Base-by-base conservation (phyloP, 2,888 invertebrate genomes). In the Pseudococcus viburni region DNA sequence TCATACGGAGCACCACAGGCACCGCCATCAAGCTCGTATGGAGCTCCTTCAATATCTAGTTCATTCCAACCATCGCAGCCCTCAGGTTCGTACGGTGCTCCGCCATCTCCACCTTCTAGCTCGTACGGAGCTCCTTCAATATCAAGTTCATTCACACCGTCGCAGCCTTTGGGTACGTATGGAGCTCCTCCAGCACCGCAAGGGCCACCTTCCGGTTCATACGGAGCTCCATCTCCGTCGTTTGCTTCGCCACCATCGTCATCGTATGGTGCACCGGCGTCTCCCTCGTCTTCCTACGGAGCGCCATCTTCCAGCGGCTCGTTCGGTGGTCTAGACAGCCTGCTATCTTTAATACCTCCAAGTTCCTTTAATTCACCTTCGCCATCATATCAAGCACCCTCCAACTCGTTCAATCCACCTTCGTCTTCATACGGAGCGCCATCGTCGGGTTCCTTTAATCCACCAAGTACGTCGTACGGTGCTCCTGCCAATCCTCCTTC, bases 341-440 rank as follows among this genome's bases (percentile, higher is more conserved):
- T 73, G 15, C n/a, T 83, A 1, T 51, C 77, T 12, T 1, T 77
- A 80, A 89, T 84, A 68, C 88, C 91, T 42, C 88, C 86, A 0
- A 1, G 46, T 42, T 85, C 89, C 11, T 89, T 89, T 55, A 89
- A 88, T 15, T 68, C 89, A 17, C 88, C 89, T 1, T 46, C 77
- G 12, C 51, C 77, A 83, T 77, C 89, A 3, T 88, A 85, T 39
- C 86, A 89, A 55, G 88, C 89, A 11, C 91, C 91, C 42, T 90
- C 90, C 88, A 89, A 90, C n/a, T 89, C 90, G 68, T 90, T 90
- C 88, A 90, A 90, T 7, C 90, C 90, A 39, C 68, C 88, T 55
- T 85, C 85, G 17, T 22, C 87, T 8, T 89, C 89, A 3, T 90
- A 90, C 84, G 89, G 89, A 12, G 90, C 89, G 7, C 84, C 88